These are phyloP conservation scores for Enteromius paludinosus DNA, from an alignment of 2,797 vertebrate species.

Conservation along the genomic window DNA sequence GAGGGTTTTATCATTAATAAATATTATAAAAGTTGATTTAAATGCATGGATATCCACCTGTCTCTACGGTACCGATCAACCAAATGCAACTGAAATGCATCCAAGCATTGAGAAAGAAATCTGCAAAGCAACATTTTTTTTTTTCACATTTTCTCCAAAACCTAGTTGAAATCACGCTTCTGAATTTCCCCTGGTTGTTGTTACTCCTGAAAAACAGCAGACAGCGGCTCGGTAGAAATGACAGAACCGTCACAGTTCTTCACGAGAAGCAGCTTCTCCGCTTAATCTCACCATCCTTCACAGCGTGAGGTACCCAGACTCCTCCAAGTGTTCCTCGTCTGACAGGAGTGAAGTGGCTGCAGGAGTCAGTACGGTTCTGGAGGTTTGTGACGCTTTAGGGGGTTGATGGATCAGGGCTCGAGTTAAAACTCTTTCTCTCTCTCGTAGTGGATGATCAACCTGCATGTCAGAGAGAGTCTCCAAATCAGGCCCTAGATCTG, in stretches of 20 bases:
- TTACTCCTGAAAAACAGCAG: not conserved
- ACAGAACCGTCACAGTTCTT: not conserved
- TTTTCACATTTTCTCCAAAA: not conserved
- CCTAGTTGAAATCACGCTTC: not conserved
- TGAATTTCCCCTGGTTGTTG: not conserved
- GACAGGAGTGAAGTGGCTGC: not conserved
- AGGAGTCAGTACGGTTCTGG: conserved; percentile 2
- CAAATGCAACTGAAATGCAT: not conserved
- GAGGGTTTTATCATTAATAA: too few relatives aligned
- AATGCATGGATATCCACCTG: not conserved
- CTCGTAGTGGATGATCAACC: conserved; percentile 7
- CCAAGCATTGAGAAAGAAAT: not conserved
- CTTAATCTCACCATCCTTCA: not conserved
- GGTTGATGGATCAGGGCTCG: conserved; percentile 12
- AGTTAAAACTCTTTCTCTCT: conserved; percentile 7
- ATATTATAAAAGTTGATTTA: not conserved
- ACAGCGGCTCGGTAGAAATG: not conserved
- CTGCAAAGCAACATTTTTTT: not conserved
- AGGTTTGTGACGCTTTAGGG: not conserved
- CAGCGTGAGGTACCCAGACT: not conserved
- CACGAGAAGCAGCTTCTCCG: not conserved
- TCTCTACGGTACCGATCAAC: not conserved
- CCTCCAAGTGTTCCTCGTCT: not conserved
- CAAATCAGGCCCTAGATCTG: conserved; percentile 31
- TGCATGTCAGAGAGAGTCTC: not conserved